Conservation (phyloP, 2,888 invertebrate genomes). For the Hirtodrosophila alboralis region DNA sequence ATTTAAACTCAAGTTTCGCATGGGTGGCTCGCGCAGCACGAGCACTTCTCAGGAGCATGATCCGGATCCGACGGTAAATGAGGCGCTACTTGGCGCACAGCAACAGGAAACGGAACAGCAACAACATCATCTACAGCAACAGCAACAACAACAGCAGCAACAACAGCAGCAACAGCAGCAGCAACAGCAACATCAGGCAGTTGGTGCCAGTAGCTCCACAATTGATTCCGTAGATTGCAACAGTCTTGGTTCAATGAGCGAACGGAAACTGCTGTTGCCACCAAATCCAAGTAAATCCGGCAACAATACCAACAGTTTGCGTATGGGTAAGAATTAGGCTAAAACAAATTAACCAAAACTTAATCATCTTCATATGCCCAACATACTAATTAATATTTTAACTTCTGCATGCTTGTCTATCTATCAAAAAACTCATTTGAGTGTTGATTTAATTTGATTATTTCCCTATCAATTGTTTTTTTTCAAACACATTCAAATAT, state of each 20-base stretch:
- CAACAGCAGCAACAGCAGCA: conserved; percentile 60
- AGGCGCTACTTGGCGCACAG: conserved; percentile 80
- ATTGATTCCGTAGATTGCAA: conserved; percentile 83
- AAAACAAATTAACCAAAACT: conserved; percentile 2
- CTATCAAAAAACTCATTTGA: too few relatives aligned
- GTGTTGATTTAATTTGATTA: too few relatives aligned
- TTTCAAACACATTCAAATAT: too few relatives aligned
- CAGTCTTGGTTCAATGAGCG: conserved; percentile 82
- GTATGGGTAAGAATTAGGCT: conserved; percentile 82
- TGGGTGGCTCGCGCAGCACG: conserved; percentile 84
- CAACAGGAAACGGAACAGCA: conserved; percentile 62
- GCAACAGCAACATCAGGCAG: conserved; percentile 64
- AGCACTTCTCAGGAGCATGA: conserved; percentile 84
- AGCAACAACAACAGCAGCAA: conserved; percentile 43
- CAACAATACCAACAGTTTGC: conserved; percentile 79
- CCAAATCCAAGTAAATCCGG: conserved; percentile 42
- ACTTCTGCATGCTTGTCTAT: conserved; percentile 42
- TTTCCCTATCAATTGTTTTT: conserved; percentile 4
- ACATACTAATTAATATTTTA: conserved; percentile 11
- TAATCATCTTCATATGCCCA: conserved; percentile 7
- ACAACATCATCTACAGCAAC: conserved; percentile 43
- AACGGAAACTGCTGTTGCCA: conserved; percentile 82
- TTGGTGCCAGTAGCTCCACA: conserved; percentile 83
- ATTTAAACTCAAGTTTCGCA: conserved; percentile 84
- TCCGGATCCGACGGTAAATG: conserved; percentile 83